Base-by-base conservation (phyloP, 1,140 invertebrate species). In the Brachionus manjavacas region DNA sequence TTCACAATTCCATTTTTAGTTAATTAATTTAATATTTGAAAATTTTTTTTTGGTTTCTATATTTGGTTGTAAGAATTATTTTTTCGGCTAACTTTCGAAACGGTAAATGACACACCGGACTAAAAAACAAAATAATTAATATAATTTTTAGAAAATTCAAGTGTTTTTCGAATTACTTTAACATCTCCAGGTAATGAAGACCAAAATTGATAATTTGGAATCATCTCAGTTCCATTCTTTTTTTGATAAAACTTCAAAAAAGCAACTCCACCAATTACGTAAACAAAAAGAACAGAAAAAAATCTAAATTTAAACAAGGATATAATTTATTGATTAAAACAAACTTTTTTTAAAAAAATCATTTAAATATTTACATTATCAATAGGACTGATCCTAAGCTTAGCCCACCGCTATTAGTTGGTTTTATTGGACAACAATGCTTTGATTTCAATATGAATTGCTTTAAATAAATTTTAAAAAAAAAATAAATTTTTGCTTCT, bases 211-310 rank as follows among this genome's bases (percentile, higher is more conserved):
- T 20, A 43, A 68, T 81, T 60, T 4, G 79, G 79, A 23, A 81
- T 43, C 16, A 35, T 23, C 14, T 81, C 60, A 16, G 2, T 60
- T 16, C 79, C 79, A 43, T 35, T 60, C 16, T 55, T 43, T 41
- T 81, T 60, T 68, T 60, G 12, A 6, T 64, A 52, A 43, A 81
- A 60, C 43, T 81, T 81, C 16, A 81, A 64, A 43, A 60, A 81
- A 9, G 64, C 14, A 16, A 81, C 0, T 9, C 79, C 79, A 25
- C 49, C 79, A 9, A 60, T 8, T 7, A 81, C 6, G 43, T 81
- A 55, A 16, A 55, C 52, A 49, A 49, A n/a, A 4, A 64, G 12
- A 16, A 55, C n/a, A n/a, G 6, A 14, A 55, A 14, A 55, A n/a
- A 55, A 55, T 55, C 49, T 55, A 55, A 55, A n/a, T n/a, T n/a